phyloP scores from a whole-genome alignment of 2,797 vertebrate species.

The Danio aesculapii region DNA sequence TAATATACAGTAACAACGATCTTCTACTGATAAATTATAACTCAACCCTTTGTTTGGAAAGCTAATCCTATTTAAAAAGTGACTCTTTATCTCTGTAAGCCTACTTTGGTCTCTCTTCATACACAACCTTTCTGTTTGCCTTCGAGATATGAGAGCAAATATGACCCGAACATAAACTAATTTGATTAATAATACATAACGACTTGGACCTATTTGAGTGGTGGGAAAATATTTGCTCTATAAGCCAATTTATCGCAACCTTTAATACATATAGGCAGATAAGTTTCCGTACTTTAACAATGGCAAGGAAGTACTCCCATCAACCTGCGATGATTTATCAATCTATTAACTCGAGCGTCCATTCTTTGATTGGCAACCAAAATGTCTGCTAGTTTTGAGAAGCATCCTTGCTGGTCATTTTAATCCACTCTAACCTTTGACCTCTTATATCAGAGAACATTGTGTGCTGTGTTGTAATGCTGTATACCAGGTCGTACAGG shows the following conservation, averaged over 20 bases:
- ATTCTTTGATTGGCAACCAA: background rate
- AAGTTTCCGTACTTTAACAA: slow-evolving; percentile 20
- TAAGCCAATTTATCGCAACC: slow-evolving; percentile 24
- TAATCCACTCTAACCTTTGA: slow-evolving; percentile 5
- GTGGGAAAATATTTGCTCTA: slow-evolving; percentile 48
- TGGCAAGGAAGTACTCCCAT: slow-evolving; percentile 1
- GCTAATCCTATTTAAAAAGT: slow-evolving; percentile 1
- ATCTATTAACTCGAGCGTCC: background rate
- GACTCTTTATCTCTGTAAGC: slow-evolving; percentile 14
- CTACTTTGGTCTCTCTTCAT: slow-evolving; percentile 21
- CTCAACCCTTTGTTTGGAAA: slow-evolving; percentile 20
- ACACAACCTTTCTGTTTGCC: slow-evolving; percentile 34
- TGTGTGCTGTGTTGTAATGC: slow-evolving; percentile 19
- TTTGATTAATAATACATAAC: slow-evolving; percentile 35
- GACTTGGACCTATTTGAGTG: slow-evolving; percentile 40
- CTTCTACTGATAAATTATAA: background rate
- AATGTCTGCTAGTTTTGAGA: background rate
- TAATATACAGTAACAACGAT: slow-evolving; percentile 15
- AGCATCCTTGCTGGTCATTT: background rate
- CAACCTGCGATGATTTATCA: slow-evolving; percentile 25
- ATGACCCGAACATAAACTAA: slow-evolving; percentile 42
- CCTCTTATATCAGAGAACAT: slow-evolving; percentile 22
- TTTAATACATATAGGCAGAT: slow-evolving; percentile 7
- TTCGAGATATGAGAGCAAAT: slow-evolving; percentile 49
- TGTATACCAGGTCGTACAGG: slow-evolving; percentile 21